Conservation (phyloP, 2,888 invertebrate genomes). For the Netelia inedita region DNA sequence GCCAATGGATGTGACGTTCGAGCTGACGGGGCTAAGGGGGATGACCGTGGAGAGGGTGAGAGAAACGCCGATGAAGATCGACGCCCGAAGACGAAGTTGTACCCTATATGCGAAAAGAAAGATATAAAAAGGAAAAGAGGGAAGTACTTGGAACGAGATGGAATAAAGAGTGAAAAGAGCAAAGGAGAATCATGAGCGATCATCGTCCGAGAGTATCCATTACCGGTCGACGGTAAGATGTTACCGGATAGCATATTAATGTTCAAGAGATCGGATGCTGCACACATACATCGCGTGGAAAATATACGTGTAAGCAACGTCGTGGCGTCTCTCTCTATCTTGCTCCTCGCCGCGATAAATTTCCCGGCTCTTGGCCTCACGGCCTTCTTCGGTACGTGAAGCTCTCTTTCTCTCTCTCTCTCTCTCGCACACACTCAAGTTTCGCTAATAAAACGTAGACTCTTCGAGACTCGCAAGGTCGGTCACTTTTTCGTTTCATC, state of each 20-base stretch:
- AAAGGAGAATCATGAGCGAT: constrained; percentile 62
- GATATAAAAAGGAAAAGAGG: constrained; percentile 50
- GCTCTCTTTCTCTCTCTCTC: constrained; percentile 38
- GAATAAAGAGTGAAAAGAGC: constrained; percentile 68
- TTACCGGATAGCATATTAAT: constrained; percentile 75
- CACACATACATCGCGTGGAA: constrained; percentile 6
- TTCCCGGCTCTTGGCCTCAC: constrained; percentile 55
- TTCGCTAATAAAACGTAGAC: constrained; percentile 58
- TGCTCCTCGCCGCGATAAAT: constrained; percentile 54
- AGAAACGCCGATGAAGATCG: constrained; percentile 29
- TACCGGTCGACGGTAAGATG: constrained; percentile 74
- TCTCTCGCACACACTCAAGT: constrained; percentile 55
- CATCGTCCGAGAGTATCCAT: constrained; percentile 74
- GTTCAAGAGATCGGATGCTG: constrained; percentile 71
- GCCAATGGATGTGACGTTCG: not conserved
- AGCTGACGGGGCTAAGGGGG: not conserved
- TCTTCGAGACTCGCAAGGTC: constrained; percentile 55
- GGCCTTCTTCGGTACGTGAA: constrained; percentile 58
- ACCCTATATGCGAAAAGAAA: not conserved
- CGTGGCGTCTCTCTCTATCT: constrained; percentile 10
- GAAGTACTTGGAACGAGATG: constrained; percentile 54
- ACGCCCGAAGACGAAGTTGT: constrained; percentile 17
- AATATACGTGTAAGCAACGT: constrained; percentile 45
- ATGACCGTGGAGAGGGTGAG: constrained; percentile 1
- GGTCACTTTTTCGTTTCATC: constrained; percentile 55